Evolutionary conservation across 2,888 invertebrate genomes (phyloP), one percentile per base, ranked within the genome.

Genomic region (Slavum lentiscoides): DNA sequence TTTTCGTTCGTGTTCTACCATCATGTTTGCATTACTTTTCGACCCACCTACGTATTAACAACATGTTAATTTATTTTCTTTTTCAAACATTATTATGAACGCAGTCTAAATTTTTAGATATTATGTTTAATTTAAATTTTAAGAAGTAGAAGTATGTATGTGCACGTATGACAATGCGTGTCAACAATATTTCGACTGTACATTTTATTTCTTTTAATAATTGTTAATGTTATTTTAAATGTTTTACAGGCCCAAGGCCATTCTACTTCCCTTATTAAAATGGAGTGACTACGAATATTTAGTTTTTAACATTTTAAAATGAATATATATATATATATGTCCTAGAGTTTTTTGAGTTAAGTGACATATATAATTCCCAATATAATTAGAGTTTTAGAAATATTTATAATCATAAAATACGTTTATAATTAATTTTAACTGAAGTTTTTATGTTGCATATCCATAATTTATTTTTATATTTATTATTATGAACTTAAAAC

Each of bases 171-270:
- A 13, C 11, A 30, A 58, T 39, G 15, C 58, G 8, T 67, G 4
- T 23, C 17, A 23, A n/a, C n/a, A n/a, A 43, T 43, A 64, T 55
- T 58, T 59, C 4, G n/a, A 58, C 58, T 8, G 9, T 43, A 68
- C 39, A 61, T 73, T 59, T 43, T 13, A 30, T 55, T 66, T 55
- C 7, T 75, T 75, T 67, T 58, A 23, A 67, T n/a, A 43, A 9
- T 76, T 49, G 11, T 77, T 21, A 70, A 64, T 72, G 19, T 80
- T 64, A 74, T 66, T 66, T 76, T 76, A n/a, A 76, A 76, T 76
- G 19, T 80, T 80, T 72, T 72, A 66, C 80, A 80, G 80, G 80
- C 70, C 80, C 80, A 53, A 80, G 80, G 70, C 80, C 80, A 80
- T 80, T 66, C 64, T 80, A 72, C 80, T 80, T 64, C 72, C 72